Evolutionary conservation across 2,888 invertebrate species (phyloP), one percentile per base, ranked within the genome.

Genomic region (Orthosia gothica): DNA sequence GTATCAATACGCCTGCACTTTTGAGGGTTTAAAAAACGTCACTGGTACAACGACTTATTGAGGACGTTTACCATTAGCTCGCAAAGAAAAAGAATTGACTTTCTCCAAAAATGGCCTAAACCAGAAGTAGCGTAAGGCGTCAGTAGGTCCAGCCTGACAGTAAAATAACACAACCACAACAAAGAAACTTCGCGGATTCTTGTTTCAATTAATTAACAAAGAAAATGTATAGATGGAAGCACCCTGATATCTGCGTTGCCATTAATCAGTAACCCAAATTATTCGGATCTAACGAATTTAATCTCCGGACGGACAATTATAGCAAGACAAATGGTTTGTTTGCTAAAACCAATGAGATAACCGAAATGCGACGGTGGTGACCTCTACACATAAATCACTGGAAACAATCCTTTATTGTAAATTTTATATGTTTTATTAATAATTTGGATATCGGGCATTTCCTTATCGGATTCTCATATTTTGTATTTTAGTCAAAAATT

Each of bases 211-310:
- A 82, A 82, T 79, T 76, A 70, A 76, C 77, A 83, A 83, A 84
- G 78, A 80, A 79, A 77, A 81, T 80, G 79, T 78, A 82, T 83
- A 64, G 71, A 50, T 52, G 23, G 62, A 74, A 72, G 49, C 71
- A 70, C 55, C 63, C 74, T 52, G 68, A 81, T 85, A 84, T 82
- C 84, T 79, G 58, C 76, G 62, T 23, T 23, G 20, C 80, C 80
- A 90, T 90, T 88, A 84, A 89, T 89, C 88, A 87, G 84, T 84
- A 87, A 84, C 84, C 71, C 84, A 86, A 86, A 89, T 88, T 85
- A 85, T 82, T 82, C 72, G 61, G 72, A 69, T 84, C 81, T 73
- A 86, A 88, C 81, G 74, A 85, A 87, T 86, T 88, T 89, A 89
- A 91, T 90, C 88, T 87, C 70, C 65, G 81, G 83, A 81, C 85